A percentile compares a stretch with the other conserved stretches of the same genome.
Conservation (phyloP, 2,888 invertebrate genomes). For the Lomographa bimaculata region DNA sequence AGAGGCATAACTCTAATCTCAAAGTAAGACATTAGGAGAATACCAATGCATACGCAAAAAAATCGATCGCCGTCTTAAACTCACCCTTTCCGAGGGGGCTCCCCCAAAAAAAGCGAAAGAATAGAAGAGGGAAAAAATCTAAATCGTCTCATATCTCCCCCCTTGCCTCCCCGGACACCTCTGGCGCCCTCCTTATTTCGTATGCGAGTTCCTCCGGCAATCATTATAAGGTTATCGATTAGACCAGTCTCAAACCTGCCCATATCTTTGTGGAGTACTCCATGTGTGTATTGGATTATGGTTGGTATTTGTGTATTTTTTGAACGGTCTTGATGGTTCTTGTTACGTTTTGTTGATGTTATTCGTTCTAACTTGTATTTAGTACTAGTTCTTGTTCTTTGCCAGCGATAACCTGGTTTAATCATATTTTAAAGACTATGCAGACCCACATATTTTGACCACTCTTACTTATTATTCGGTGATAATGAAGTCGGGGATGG, state of each 20-base stretch:
- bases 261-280: slow-evolving; percentile 76
- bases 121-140: slow-evolving; percentile 84
- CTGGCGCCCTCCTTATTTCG: slow-evolving; percentile 83
- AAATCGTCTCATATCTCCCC: slow-evolving; percentile 83
- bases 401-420: too few species aligned
- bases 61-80: slow-evolving; percentile 84
- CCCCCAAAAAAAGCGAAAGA: slow-evolving; percentile 83
- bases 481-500: too few species aligned
- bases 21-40: slow-evolving; percentile 82
- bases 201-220: slow-evolving; percentile 84
- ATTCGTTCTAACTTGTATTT: slow-evolving; percentile 10
- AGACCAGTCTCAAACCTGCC: slow-evolving; percentile 79
- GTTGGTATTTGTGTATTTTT: slow-evolving; percentile 23
- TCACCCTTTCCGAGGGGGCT: slow-evolving; percentile 83
- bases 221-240: slow-evolving; percentile 85
- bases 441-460: too few species aligned
- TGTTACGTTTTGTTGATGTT: background rate
- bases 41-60: slow-evolving; percentile 83
- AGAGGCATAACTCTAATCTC: slow-evolving; percentile 80
- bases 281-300: slow-evolving; percentile 62
- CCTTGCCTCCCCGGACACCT: slow-evolving; percentile 70
- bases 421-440: too few species aligned
- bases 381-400: too few species aligned
- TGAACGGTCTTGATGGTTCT: background rate
- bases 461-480: too few species aligned